Conservation (phyloP, 2,113 vertebrate genomes). For the Sander vitreus region DNA sequence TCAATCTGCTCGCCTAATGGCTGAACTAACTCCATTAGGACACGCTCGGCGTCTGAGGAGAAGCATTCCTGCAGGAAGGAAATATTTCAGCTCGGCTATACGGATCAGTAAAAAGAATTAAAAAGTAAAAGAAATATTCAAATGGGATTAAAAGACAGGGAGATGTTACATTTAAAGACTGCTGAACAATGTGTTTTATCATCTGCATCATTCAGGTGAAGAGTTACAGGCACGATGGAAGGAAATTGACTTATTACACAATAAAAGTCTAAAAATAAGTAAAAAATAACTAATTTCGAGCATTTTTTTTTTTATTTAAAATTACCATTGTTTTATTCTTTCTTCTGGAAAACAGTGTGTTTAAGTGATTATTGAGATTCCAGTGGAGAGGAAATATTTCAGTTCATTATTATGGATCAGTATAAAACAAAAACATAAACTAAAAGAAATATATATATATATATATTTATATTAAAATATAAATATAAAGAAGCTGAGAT, state of each 20-base stretch:
- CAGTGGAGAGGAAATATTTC: no score
- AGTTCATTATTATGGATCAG: no score
- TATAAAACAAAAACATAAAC: no score
- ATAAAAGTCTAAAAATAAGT: neutral
- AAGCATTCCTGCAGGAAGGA: constrained; percentile 37
- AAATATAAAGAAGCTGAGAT: no score
- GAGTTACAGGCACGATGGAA: neutral
- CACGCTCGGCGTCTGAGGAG: constrained; percentile 12
- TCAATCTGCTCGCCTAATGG: constrained; percentile 77
- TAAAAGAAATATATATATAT: no score
- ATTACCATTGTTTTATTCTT: no score
- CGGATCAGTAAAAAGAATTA: neutral
- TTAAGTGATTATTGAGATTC: no score
- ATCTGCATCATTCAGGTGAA: neutral
- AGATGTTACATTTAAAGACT: neutral
- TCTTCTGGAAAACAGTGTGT: neutral
- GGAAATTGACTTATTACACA: constrained; percentile 5
- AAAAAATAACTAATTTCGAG: neutral
- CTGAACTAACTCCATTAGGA: constrained; percentile 51
- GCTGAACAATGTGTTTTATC: neutral
- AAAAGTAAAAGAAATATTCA: neutral
- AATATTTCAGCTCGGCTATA: neutral
- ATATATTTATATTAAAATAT: no score
- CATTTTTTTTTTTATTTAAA: neutral
- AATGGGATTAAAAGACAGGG: neutral